These are phyloP conservation scores for Ibycter americanus DNA, from an alignment of 2,797 vertebrate genomes.

Conservation along the genomic window DNA sequence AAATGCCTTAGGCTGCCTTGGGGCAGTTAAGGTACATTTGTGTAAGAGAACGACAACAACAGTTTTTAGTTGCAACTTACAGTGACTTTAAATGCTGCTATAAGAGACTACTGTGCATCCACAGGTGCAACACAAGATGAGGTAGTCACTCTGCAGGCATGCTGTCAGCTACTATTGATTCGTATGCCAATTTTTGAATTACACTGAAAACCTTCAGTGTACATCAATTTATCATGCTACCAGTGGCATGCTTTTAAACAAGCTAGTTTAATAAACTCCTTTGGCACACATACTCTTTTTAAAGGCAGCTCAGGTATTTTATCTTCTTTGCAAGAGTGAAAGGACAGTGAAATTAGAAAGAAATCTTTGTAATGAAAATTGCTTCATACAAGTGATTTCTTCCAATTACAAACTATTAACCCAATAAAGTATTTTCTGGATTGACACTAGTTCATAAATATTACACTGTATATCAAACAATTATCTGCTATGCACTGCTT, in stretches of 20 bases:
- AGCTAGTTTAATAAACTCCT: constrained; percentile 19
- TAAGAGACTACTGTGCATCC: neutral
- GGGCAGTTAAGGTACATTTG: neutral
- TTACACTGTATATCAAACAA: neutral
- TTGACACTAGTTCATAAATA: neutral
- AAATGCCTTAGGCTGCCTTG: neutral
- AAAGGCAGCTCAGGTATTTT: neutral
- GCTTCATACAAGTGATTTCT: neutral
- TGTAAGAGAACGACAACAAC: neutral
- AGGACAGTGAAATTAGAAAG: constrained; percentile 29
- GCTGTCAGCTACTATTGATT: constrained; percentile 44
- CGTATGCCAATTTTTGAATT: constrained; percentile 49
- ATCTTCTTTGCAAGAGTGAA: constrained; percentile 36
- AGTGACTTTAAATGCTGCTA: neutral
- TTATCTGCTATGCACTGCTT: neutral
- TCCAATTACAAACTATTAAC: constrained; percentile 28
- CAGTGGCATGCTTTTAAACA: constrained; percentile 59
- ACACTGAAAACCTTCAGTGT: neutral
- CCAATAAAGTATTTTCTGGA: neutral
- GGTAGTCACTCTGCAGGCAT: neutral
- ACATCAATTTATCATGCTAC: constrained; percentile 17
- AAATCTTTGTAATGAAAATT: neutral
- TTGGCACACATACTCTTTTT: neutral
- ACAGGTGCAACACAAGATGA: constrained; percentile 12
- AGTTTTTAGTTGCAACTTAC: neutral